Base-by-base conservation (phyloP, 2,888 invertebrate genomes). In the Gymnocheta viridis region DNA sequence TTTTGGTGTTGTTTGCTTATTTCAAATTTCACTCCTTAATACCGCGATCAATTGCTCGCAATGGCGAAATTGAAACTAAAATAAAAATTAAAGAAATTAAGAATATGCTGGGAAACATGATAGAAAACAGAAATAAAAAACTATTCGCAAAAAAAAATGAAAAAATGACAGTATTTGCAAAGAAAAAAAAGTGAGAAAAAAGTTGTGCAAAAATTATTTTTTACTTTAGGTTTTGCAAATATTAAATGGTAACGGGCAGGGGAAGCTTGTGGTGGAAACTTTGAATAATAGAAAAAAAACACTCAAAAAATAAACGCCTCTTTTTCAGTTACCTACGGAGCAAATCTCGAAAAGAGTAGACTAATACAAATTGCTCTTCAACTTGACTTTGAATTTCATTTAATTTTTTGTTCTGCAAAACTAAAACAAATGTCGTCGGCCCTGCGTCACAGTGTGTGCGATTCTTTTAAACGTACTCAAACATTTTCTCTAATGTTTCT, bases 1-100 rank as follows among this genome's bases (percentile, higher is more conserved):
- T n/a, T n/a, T n/a, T n/a, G n/a, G 14, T 54, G 60, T 67, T 60
- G 24, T 29, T 47, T 19, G 14, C 12, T 19, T 44, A n/a, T 41
- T 70, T 32, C 17, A 14, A 62, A 73, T 49, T 70, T 22, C 32
- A 47, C 17, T 44, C 62, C 47, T 17, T 35, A 56, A 74, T 69
- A 69, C 56, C 81, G 81, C 81, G 83, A 82, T 82, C 86, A 80
- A 67, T 72, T 51, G 62, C 74, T 78, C 82, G 76, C 82, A 72
- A 41, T 82, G 78, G 80, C 82, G 83, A 86, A 86, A 85, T 76
- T 58, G 74, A 78, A 81, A 85, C 86, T 86, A 85, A 86, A 86
- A 83, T 85, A 81, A 66, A 82, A 79, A 70, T 74, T 83, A 85
- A 82, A 85, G 80, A 70, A 74, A 81, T 69, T 82, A 79, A 82